Base-by-base conservation (phyloP, 2,113 vertebrate species). In the Pelobates fuscus region DNA sequence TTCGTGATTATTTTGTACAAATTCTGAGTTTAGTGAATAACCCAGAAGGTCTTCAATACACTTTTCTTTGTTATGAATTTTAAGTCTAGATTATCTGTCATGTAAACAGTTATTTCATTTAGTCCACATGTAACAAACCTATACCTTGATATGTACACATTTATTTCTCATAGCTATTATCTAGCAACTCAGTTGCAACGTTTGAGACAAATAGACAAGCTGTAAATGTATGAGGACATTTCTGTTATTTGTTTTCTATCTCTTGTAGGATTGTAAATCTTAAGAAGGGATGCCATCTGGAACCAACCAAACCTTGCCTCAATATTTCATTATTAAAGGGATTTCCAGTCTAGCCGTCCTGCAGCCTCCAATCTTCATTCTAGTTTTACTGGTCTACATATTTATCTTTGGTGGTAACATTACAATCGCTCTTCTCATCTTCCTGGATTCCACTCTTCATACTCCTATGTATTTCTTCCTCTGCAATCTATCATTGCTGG, bases 361-460 rank as follows among this genome's bases (percentile, higher is more conserved):
- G 29, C 65, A 80, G 25, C 8, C 7, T 59, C 44, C 26, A n/a
- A 77, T 79, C 26, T 81, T 82, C 24, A 5, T 77, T 8, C 52
- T 75, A 52, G 69, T 71, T 49, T 18, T 49, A 5, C 44, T 49
- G 12, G 17, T 49, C 65, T 68, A 68, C 27, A 8, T 68, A 3
- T 14, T 30, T 17, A 68, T 43, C 1, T 2, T 68, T 29, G 29
- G 18, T 23, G 66, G 66, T 20, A 68, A 68, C 66, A 1, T 32
- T 15, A 68, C 66, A 18, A 68, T 68, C 17, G 12, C 17, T 8
- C 44, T 49, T 8, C 12, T 3, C 17, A 14, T 49, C 2, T 49
- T 14, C 12, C 4, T 49, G 44, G 44, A 49, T 49, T 18, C 12
- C 5, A 4, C 4, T 14, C 44, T 49, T 18, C 44, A 49, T 14